Evolutionary conservation across 2,797 vertebrate species (phyloP), one percentile per base, ranked within the genome.

Genomic region (Crenuchus spilurus): DNA sequence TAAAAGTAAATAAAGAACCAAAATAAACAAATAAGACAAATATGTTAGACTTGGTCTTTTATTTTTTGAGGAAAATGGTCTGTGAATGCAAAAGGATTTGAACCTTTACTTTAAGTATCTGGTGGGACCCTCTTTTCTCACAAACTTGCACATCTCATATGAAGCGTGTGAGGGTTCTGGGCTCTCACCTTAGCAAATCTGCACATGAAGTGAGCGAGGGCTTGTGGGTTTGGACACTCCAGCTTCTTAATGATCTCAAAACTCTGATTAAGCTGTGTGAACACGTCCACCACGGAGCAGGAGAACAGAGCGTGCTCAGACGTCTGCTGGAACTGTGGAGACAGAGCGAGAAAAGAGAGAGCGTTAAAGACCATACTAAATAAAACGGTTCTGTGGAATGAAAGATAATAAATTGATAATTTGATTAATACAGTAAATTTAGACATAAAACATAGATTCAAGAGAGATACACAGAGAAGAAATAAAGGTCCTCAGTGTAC

Each of bases 191-290:
- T 99, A 26, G 98, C 96, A 87, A 99, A 99, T 85, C 97, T 96
- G 85, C 96, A 95, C 98, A 99, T 98, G 89, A 98, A 94, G 88
- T 98, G 98, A 86, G 96, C 97, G 9, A 99, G 91, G 20, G 97
- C 96, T 87, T 99, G 96, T 35, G 98, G 98, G 86, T 99, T 98
- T 18, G 98, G 98, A 75, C 98, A 99, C 88, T 99, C 97, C 83
- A 99, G 88, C 86, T 99, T 99, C 91, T 93, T 97, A 84, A 99
- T 98, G 77, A 99, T 99, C 91, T 99, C 97, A 87, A 99, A 99
- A 85, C 96, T 99, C 90, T 99, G 98, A 88, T 98, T 99, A 72
- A 99, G 95, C 82, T 99, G 98, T 62, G 98, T 96, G 85, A 99
- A 99, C 85, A 99, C 96, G 61, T 99, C 98, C 80, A 99, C 97